Evolutionary conservation across 2,888 invertebrate genomes (phyloP), one percentile per base, ranked within the genome.

Genomic region (Erebia epiphron): DNA sequence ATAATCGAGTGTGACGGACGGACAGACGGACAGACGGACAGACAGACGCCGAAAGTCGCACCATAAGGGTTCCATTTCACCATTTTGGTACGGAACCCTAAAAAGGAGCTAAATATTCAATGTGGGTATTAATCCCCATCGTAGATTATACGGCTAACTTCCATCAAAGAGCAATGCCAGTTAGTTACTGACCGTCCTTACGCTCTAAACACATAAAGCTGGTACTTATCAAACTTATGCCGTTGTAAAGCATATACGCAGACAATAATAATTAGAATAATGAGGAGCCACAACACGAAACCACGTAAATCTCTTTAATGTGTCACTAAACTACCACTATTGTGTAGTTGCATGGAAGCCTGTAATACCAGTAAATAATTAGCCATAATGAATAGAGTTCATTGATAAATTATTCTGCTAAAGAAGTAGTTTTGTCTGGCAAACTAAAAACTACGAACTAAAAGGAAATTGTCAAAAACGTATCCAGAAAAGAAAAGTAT

Each of bases 231-330:
- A 16, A 50, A 14, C 50, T 50, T 54, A 8, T 7, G 54, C 54
- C 10, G 18, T 11, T 54, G 10, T 54, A 54, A 54, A 54, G 54
- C 54, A 54, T 54, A 18, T 10, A 54, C 54, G 54, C 18, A 35
- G 35, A 35, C 35, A 54, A 54, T 54, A 54, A 54, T 54, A 10
- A 54, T 52, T 52, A 52, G 54, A 54, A 54, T 54, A 54, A 54
- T 54, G 54, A 54, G 54, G 9, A 54, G 16, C 18, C 16, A 18
- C 54, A 54, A 63, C 61, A 62, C 61, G 61, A 57, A 57, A 62
- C 62, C 49, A 58, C 61, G 62, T 70, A 68, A 66, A 68, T 73
- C 70, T 70, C 68, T 70, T 70, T 73, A 70, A 70, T 63, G 70
- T 73, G 62, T 61, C 61, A 70, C 70, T 60, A 62, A 73, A 52